Base-by-base conservation (phyloP, 1,140 invertebrate genomes). In the Camponotus vicinus region DNA sequence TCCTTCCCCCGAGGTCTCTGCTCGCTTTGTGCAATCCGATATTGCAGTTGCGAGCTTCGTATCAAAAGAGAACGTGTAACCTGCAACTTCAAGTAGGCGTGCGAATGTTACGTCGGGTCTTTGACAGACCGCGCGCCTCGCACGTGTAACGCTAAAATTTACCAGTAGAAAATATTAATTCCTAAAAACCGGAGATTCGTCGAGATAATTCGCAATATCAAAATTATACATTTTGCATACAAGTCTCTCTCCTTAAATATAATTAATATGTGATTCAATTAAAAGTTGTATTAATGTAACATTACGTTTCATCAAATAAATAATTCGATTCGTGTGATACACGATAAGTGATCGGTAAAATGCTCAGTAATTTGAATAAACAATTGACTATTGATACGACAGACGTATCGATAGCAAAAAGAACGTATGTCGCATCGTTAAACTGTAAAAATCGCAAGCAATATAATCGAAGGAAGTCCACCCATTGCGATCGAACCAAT, bases 21-120 rank as follows among this genome's bases (percentile, higher is more conserved):
- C 42, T 42, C 71, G 88, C 88, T 90, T 90, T 90, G 78, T 75
- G 78, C 85, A 89, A 89, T 59, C 85, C 34, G 85, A 89, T 90
- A 90, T 87, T 70, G 55, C 85, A 78, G 85, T 82, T 89, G 45
- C 88, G 59, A 52, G 52, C 75, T 82, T 49, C 75, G 37, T 75
- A 82, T 42, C 76, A 67, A 69, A 89, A 89, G 75, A 69, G 88
- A 73, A 59, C 55, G 70, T 40, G 45, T 61, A 57, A 40, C 75
- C 71, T 21, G 69, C 52, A 63, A 75, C 45, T 78, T 89, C 63
- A 49, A 83, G 84, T 49, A 61, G 64, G 32, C 87, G 75, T 61
- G 61, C 61, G 61, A 80, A 80, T 61, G 64, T 75, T 89, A 55
- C 69, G 49, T 84, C 34, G 32, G 45, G 57, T 67, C 88, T 89